A percentile compares a stretch with the other conserved stretches of the same genome.
Evolutionary conservation across 2,888 invertebrate species (phyloP).

Genomic region (Tetranychus truncatus): DNA sequence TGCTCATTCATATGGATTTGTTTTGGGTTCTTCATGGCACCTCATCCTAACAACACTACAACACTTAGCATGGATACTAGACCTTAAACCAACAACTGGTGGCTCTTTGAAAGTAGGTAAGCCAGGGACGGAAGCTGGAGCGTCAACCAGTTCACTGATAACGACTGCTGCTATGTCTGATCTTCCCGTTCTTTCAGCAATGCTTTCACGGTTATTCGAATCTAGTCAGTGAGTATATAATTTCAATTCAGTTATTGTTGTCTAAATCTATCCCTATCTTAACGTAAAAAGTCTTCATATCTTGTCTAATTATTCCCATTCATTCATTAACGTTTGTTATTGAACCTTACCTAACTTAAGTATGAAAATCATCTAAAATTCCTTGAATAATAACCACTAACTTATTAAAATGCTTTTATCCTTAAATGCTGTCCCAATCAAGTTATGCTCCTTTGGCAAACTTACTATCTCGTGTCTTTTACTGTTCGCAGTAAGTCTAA

Average conservation of each 20-base stretch:
- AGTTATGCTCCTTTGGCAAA: slow-evolving; percentile 28
- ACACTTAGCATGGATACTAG: slow-evolving; percentile 74
- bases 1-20: slow-evolving; percentile 76
- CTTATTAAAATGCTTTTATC: slow-evolving; percentile 2
- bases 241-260: background rate
- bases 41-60: slow-evolving; percentile 74
- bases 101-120: slow-evolving; percentile 62
- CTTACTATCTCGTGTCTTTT: slow-evolving; percentile 27
- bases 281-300: too few species aligned
- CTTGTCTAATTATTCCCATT: background rate
- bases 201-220: slow-evolving; percentile 80
- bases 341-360: background rate
- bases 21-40: slow-evolving; percentile 84
- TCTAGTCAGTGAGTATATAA: slow-evolving; percentile 49
- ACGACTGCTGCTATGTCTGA: slow-evolving; percentile 94
- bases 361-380: background rate
- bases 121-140: slow-evolving; percentile 30
- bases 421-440: slow-evolving; percentile 11
- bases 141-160: slow-evolving; percentile 34
- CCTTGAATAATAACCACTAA: background rate
- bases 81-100: slow-evolving; percentile 79
- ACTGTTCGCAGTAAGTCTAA: slow-evolving; percentile 28
- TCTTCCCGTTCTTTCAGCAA: slow-evolving; percentile 65
- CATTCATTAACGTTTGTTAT: background rate
- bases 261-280: background rate